phyloP scores from a whole-genome alignment of 2,797 vertebrate genomes.

The Simalia tracyae region DNA sequence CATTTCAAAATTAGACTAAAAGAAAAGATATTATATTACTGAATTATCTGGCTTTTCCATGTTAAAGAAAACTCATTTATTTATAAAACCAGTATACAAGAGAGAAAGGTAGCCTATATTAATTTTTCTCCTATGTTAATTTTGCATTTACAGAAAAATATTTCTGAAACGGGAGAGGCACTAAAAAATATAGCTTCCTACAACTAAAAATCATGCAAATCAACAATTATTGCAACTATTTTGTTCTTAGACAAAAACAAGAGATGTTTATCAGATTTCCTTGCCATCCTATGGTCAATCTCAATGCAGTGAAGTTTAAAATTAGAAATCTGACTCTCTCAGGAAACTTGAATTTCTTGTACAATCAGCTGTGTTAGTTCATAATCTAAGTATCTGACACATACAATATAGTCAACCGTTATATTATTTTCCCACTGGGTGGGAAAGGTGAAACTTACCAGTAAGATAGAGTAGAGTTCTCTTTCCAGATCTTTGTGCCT shows the following conservation, averaged over 20 bases:
- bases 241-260: background rate
- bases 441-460: constrained; percentile 23
- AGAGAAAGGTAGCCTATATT: background rate
- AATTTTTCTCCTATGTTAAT: background rate
- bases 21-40: too few relatives aligned
- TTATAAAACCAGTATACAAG: background rate
- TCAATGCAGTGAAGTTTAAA: background rate
- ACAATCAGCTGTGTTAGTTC: constrained; percentile 13
- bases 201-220: background rate
- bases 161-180: background rate
- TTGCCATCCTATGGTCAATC: background rate
- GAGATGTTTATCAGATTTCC: background rate
- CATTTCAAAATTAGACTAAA: background rate
- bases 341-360: background rate
- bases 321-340: background rate
- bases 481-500: background rate
- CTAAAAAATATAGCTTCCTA: background rate
- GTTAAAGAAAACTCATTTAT: background rate
- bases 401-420: background rate
- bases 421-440: constrained; percentile 31
- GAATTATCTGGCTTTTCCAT: background rate
- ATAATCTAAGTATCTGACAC: background rate
- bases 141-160: background rate
- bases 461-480: background rate
- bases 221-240: background rate